Evolutionary conservation across 2,888 invertebrate species (phyloP), one percentile per base, ranked within the genome.

Genomic region (Adelognathus sp.): DNA sequence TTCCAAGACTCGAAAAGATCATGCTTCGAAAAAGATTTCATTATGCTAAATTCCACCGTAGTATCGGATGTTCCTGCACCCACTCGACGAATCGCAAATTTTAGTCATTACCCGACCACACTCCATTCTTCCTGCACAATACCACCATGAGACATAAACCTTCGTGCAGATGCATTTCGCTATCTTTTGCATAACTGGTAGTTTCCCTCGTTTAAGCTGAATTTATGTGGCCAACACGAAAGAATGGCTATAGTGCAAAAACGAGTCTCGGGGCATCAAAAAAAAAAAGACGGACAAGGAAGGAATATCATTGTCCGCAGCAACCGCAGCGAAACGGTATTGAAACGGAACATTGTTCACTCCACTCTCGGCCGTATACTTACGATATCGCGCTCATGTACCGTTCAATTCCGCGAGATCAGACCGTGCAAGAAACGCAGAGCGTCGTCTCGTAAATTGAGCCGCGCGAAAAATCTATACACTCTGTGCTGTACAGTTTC

Each of bases 301-400:
- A 60, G 66, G 52, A 27, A 41, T 61, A 74, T 67, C 66, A 67
- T 66, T 69, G 67, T 75, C 9, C 16, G 14, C n/a, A 16, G 33
- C 24, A 4, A 24, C 9, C 4, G 3, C 33, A n/a, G 9, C 11
- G 52, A 52, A n/a, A 52, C 60, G 50, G 52, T 75, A 75, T 67
- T 54, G 67, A 61, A 69, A 75, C 67, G 52, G 61, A 67, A 75
- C 61, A 67, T 75, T 69, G 75, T 61, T 75, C 75, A 29, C 56
- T 75, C 52, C 60, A 58, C 18, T 39, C 58, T 41, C 67, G 16
- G 54, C 54, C 67, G 24, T 69, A 61, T 61, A 75, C 67, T 67
- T 67, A 69, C 41, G 6, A 46, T 52, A 16, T 52, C 61, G 41
- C 61, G 41, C 36, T 75, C 14, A 46, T 46, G 46, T 21, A 61